A percentile compares a stretch with the other conserved stretches of the same genome.
Conservation (phyloP, 2,113 vertebrate genomes). For the Jacana jacana region DNA sequence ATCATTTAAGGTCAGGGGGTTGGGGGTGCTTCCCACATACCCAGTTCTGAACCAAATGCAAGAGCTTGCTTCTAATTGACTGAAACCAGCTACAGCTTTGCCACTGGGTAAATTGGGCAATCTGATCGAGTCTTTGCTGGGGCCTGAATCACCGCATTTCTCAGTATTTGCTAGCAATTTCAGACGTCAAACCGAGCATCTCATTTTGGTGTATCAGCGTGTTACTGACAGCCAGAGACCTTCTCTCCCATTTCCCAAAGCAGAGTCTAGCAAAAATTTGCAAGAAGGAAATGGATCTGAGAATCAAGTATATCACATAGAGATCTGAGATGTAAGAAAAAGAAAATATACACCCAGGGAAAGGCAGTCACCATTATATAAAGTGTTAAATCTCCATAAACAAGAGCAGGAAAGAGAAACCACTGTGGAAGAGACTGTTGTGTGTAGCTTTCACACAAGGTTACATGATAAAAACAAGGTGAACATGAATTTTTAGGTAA, state of each 20-base stretch:
- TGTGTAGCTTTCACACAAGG: background rate
- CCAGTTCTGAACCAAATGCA: background rate
- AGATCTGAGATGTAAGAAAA: background rate
- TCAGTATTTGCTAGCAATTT: background rate
- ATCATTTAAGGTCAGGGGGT: background rate
- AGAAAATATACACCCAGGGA: background rate
- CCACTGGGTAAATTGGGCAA: background rate
- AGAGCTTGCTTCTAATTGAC: background rate
- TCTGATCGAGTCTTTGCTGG: fast-evolving
- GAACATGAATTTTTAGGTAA: background rate
- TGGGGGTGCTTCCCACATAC: background rate
- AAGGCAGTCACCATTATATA: background rate
- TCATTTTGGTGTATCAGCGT: background rate
- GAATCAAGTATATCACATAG: background rate
- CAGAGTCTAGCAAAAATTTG: background rate
- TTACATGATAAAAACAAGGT: background rate
- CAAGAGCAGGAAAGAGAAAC: background rate
- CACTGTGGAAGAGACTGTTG: background rate
- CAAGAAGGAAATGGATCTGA: background rate
- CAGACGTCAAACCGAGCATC: background rate
- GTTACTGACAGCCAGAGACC: background rate
- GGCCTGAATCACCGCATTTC: background rate
- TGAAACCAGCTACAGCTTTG: background rate
- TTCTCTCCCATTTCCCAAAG: background rate
- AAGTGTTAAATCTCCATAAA: background rate